A percentile compares a stretch with the other conserved stretches of the same genome.
phyloP scores from a whole-genome alignment of 2,888 invertebrate species.

The Acleris sparsana region DNA sequence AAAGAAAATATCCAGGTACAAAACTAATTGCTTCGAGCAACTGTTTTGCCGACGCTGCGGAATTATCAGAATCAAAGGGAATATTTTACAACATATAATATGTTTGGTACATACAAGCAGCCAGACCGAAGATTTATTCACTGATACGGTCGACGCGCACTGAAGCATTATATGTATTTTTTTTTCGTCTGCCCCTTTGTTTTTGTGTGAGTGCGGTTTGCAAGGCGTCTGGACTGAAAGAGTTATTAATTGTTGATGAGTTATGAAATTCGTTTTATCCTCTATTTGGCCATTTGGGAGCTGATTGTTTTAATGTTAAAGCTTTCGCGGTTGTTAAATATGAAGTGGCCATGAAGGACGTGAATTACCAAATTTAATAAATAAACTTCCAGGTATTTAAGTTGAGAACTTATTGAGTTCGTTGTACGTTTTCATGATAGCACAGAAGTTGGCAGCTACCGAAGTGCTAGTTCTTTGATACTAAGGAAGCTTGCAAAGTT shows the following conservation, averaged over 20 bases:
- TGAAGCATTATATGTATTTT: slow-evolving; percentile 73
- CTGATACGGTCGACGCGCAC: slow-evolving; percentile 68
- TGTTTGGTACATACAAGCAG: slow-evolving; percentile 67
- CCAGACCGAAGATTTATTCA: slow-evolving; percentile 79
- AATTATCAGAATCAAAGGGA: slow-evolving; percentile 83
- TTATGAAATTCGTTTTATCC: slow-evolving; percentile 12
- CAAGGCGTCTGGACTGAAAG: slow-evolving; percentile 42
- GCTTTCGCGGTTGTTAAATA: too few relatives aligned
- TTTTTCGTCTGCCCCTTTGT: slow-evolving; percentile 70
- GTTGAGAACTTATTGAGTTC: too few relatives aligned
- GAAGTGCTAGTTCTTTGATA: too few relatives aligned
- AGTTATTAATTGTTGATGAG: slow-evolving; percentile 24
- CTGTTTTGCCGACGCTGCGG: slow-evolving; percentile 69
- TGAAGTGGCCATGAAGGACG: too few relatives aligned
- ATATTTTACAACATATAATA: slow-evolving; percentile 65
- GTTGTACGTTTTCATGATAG: too few relatives aligned
- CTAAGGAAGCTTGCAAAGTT: too few relatives aligned
- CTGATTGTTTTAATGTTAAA: too few relatives aligned
- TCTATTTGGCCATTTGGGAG: background rate
- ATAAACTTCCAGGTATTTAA: too few relatives aligned
- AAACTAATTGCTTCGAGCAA: slow-evolving; percentile 2
- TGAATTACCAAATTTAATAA: too few relatives aligned
- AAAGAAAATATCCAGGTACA: background rate
- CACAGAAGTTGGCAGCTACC: too few relatives aligned
- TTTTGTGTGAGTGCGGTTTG: slow-evolving; percentile 58